Evolutionary conservation across 2,888 invertebrate genomes (phyloP).

Genomic region (Erebia ligea): DNA sequence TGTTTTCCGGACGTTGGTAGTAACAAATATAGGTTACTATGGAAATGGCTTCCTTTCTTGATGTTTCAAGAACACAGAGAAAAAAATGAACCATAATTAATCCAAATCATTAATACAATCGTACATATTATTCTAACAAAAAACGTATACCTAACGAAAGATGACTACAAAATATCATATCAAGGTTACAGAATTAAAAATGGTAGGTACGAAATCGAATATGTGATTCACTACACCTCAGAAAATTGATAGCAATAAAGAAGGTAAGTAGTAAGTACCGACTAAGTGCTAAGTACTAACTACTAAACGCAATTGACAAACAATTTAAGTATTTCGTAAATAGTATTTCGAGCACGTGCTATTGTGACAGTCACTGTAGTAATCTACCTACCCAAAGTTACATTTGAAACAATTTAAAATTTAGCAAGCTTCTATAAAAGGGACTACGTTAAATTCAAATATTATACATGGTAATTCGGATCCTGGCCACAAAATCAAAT

Average conservation of each 20-base stretch:
- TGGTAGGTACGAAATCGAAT: background rate
- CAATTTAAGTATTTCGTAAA: conserved; percentile 3
- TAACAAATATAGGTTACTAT: background rate
- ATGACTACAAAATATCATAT: background rate
- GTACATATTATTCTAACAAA: background rate
- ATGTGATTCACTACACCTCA: background rate
- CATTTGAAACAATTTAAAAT: conserved; percentile 16
- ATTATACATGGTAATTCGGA: conserved; percentile 31
- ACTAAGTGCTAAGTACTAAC: too few species aligned
- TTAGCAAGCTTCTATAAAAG: conserved; percentile 6
- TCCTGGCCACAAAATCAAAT: conserved; percentile 66
- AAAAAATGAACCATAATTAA: background rate
- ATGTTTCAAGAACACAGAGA: background rate
- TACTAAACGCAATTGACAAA: background rate
- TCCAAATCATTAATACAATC: background rate
- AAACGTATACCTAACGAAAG: background rate
- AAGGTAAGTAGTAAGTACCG: too few species aligned
- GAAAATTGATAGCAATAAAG: background rate
- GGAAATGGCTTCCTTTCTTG: background rate
- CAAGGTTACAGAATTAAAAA: background rate
- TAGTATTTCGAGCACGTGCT: conserved; percentile 9
- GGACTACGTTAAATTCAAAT: conserved; percentile 17
- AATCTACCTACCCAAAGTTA: conserved; percentile 8
- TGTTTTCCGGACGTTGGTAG: background rate
- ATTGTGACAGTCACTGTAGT: conserved; percentile 2